Evolutionary conservation across 2,797 vertebrate genomes (phyloP), one percentile per base, ranked within the genome.

Genomic region (Phoebastria nigripes): DNA sequence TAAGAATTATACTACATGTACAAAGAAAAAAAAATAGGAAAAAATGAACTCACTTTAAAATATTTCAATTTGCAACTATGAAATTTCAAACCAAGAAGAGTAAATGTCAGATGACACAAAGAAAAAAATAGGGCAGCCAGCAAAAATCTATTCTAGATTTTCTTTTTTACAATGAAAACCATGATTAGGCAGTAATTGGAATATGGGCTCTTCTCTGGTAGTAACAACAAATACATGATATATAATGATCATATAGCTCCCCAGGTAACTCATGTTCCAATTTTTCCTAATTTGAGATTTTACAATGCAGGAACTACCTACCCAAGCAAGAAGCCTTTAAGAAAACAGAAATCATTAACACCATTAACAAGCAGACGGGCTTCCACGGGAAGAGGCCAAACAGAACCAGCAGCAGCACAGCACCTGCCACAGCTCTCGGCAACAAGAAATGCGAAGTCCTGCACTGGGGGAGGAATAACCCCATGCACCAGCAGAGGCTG

Each of bases 11-110:
- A 51, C 8, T 49, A 71, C 6, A 67, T 4, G 24, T 13, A 41
- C 3, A 33, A 3, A 79, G 0, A 4, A 13, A 59, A 56, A 37
- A 25, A 35, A 18, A 16, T 1, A 2, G 10, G 8, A 5, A 51
- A 76, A 42, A 63, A n/a, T 4, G 1, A 80, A 8, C 8, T 52
- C 22, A 39, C 4, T 62, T 73, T 22, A 59, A 89, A 85, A 52
- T 59, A 79, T 67, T 76, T 87, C 20, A 7, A 20, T 87, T 62
- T 70, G 29, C 44, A 73, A 81, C 18, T 29, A 72, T 3, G 35
- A 72, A 52, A 83, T 72, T 72, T 88, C n/a, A 83, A 83, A 88
- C 8, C 8, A 91, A 69, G 39, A 82, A 28, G 29, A 82, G 10
- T 46, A 69, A 78, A 78, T 5, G 3, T 18, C 49, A 74, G 21